Conservation (phyloP, 2,888 invertebrate genomes). For the Ophion ventricosus region DNA sequence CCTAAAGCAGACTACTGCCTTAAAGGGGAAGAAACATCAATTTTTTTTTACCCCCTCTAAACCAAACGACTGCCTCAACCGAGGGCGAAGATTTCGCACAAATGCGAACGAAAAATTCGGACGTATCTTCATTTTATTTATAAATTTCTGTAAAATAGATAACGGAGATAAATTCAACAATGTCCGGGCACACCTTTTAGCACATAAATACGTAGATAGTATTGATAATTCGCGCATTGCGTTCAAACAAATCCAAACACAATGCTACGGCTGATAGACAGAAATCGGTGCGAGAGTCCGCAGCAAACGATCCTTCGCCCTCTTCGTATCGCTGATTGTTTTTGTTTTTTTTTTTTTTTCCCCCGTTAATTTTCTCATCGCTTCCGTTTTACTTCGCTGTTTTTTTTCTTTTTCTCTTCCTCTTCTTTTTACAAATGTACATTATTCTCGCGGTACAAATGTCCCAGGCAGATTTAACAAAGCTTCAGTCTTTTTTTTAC, state of each 20-base stretch:
- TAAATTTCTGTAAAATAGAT: slow-evolving; percentile 62
- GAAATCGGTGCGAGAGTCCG: not conserved
- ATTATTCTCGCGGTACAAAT: slow-evolving; percentile 16
- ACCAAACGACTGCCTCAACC: too few relatives aligned
- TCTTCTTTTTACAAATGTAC: slow-evolving; percentile 7
- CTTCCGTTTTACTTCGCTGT: too few relatives aligned
- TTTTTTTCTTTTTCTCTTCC: slow-evolving; percentile 17
- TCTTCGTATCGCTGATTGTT: not conserved
- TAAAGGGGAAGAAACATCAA: too few relatives aligned
- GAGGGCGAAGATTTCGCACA: too few relatives aligned
- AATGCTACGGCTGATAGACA: slow-evolving; percentile 12
- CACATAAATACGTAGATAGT: slow-evolving; percentile 58
- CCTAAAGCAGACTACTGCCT: too few relatives aligned
- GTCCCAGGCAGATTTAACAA: slow-evolving; percentile 33
- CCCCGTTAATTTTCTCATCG: slow-evolving; percentile 1
- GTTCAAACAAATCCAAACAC: slow-evolving; percentile 45
- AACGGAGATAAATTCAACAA: slow-evolving; percentile 64
- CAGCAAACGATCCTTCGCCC: not conserved
- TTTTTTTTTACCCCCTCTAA: too few relatives aligned
- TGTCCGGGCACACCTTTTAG: slow-evolving; percentile 19
- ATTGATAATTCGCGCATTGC: slow-evolving; percentile 23
- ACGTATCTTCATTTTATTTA: slow-evolving; percentile 59
- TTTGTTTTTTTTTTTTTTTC: too few relatives aligned
- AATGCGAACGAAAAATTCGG: not conserved
- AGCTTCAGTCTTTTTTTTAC: slow-evolving; percentile 55